A percentile compares a stretch with the other conserved stretches of the same genome.
Evolutionary conservation across 2,888 invertebrate genomes (phyloP).

Genomic region (Andrena minutula): DNA sequence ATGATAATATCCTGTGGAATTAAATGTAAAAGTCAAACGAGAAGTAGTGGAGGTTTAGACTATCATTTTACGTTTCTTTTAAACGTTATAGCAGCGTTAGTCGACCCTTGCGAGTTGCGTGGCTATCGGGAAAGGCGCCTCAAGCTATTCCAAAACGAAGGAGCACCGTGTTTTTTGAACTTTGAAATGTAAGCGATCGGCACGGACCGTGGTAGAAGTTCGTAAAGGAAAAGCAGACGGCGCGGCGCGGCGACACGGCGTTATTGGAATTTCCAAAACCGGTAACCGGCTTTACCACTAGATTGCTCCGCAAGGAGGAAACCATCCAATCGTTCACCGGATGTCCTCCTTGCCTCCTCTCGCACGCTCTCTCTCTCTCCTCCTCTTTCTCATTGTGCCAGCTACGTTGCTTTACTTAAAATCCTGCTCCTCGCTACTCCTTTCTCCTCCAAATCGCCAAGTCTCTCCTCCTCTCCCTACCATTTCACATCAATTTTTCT

Average conservation of each 20-base stretch:
- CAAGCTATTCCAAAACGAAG: neutral
- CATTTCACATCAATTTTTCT: constrained; percentile 38
- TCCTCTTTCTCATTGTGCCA: constrained; percentile 54
- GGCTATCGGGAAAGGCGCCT: too few species aligned
- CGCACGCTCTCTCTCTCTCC: constrained; percentile 50
- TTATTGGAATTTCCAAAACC: constrained; percentile 81
- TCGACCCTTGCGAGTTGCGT: too few species aligned
- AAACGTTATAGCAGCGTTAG: too few species aligned
- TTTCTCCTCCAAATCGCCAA: constrained; percentile 38
- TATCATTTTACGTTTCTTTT: too few species aligned
- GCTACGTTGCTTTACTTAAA: constrained; percentile 41
- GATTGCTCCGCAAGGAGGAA: constrained; percentile 84
- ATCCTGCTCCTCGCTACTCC: constrained; percentile 35
- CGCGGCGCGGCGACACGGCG: constrained; percentile 46
- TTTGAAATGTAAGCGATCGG: constrained; percentile 54
- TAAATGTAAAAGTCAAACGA: constrained; percentile 36
- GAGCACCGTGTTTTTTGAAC: neutral
- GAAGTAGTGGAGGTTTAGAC: neutral
- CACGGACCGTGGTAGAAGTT: constrained; percentile 49
- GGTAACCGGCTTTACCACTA: constrained; percentile 84
- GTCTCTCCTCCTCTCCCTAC: constrained; percentile 23
- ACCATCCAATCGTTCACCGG: constrained; percentile 84
- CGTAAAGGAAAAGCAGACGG: constrained; percentile 57
- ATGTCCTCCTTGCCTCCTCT: constrained; percentile 78
- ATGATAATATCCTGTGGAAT: constrained; percentile 54